phyloP scores from a whole-genome alignment of 1,140 invertebrate genomes.

The Euwallacea fornicatus region DNA sequence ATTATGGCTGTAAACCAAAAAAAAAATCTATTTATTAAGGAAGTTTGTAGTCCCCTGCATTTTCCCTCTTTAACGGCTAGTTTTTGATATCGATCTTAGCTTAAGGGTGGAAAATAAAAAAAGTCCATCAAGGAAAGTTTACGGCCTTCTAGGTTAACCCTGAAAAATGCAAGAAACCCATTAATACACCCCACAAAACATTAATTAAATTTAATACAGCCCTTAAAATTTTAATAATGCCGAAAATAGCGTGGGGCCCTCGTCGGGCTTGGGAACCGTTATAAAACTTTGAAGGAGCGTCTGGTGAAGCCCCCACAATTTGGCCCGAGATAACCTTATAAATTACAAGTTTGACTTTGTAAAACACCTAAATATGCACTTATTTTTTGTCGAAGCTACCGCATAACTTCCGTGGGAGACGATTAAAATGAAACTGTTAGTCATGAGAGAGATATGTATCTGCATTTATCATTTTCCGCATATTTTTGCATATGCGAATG shows the following conservation, averaged over 20 bases:
- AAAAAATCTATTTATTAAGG: background rate
- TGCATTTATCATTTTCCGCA: constrained; percentile 23
- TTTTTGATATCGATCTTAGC: background rate
- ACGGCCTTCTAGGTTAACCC: background rate
- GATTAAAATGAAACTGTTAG: constrained; percentile 10
- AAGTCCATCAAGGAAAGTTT: background rate
- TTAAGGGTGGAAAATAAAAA: background rate
- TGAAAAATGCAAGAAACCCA: constrained; percentile 3
- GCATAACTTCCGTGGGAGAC: constrained; percentile 13
- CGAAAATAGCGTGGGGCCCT: constrained; percentile 31
- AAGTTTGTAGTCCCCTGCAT: background rate
- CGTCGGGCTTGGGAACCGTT: constrained; percentile 39
- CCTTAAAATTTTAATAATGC: constrained; percentile 47
- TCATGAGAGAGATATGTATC: constrained; percentile 19
- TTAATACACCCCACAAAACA: constrained; percentile 11
- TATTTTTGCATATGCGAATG: constrained; percentile 10
- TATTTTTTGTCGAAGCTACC: background rate
- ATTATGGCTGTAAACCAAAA: background rate
- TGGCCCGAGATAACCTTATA: constrained; percentile 39
- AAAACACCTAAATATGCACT: constrained; percentile 4
- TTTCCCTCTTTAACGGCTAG: background rate
- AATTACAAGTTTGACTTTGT: constrained; percentile 30
- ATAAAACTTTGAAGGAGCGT: constrained; percentile 39
- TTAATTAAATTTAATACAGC: constrained; percentile 28
- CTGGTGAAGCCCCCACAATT: constrained; percentile 40